These are phyloP conservation scores for Bergia sp. DNA, from an alignment of 92 coral and sea anemone genomes.

Conservation along the genomic window DNA sequence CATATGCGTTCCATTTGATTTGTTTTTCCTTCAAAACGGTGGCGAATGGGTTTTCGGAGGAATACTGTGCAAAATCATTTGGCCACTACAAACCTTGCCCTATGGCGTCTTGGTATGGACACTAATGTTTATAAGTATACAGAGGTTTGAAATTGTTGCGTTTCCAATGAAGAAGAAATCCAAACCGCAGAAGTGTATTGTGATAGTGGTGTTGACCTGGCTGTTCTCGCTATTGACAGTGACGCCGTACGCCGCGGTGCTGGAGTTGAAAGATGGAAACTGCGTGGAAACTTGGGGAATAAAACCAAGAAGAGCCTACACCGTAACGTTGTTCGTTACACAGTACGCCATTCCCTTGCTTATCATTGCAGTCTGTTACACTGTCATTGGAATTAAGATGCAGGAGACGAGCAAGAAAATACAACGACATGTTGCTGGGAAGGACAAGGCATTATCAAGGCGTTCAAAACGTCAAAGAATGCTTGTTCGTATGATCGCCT, in stretches of 20 bases:
- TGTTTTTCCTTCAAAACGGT: slow-evolving; percentile 45
- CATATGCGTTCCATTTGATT: slow-evolving; percentile 75
- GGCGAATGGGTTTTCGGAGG: slow-evolving; percentile 73
- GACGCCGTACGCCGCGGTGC: slow-evolving; percentile 60
- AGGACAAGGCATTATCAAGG: slow-evolving; percentile 53
- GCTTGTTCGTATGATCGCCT: slow-evolving; percentile 72
- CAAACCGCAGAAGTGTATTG: slow-evolving; percentile 15
- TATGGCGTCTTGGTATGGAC: slow-evolving; percentile 78
- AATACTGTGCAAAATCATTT: slow-evolving; percentile 67
- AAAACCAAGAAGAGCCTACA: slow-evolving; percentile 46
- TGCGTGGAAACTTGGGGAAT: slow-evolving; percentile 78
- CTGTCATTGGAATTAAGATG: slow-evolving; percentile 59
- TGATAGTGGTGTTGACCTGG: slow-evolving; percentile 61
- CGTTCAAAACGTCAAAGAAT: slow-evolving; percentile 59
- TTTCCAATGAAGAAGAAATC: slow-evolving; percentile 42
- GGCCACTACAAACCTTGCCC: slow-evolving; percentile 80
- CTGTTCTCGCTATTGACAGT: slow-evolving; percentile 57
- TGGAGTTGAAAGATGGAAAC: slow-evolving; percentile 53
- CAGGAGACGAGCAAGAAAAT: slow-evolving; percentile 57
- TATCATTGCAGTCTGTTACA: slow-evolving; percentile 68
- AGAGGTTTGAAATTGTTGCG: slow-evolving; percentile 73
- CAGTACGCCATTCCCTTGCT: slow-evolving; percentile 72
- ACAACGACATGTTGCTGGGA: slow-evolving; percentile 57
- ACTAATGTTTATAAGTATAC: slow-evolving; percentile 65
- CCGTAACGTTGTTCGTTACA: slow-evolving; percentile 61